Percentiles rank a stretch among this genome's conserved stretches.
Evolutionary conservation across 2,888 invertebrate genomes (phyloP).

Genomic region (Dicyrtoma fusca): DNA sequence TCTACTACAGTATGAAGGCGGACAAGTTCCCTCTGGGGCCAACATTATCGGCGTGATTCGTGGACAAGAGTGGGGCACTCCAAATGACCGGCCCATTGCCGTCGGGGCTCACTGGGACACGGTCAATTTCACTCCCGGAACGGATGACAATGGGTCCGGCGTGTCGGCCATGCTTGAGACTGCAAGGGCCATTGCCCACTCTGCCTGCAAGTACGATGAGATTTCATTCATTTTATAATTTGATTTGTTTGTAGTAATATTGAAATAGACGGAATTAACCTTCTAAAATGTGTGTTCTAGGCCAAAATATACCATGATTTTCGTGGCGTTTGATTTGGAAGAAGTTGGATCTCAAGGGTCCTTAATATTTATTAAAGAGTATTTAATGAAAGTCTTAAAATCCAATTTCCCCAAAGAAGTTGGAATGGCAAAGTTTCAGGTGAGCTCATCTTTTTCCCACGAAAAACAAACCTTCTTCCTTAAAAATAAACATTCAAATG

Average conservation of each 20-base stretch:
- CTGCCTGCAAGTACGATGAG: constrained; percentile 51
- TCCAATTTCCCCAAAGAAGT: constrained; percentile 46
- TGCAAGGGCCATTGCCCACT: constrained; percentile 57
- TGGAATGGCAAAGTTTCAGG: constrained; percentile 50
- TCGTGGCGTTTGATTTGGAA: constrained; percentile 60
- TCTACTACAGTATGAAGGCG: constrained; percentile 47
- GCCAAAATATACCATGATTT: constrained; percentile 58
- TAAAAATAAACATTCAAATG: background rate
- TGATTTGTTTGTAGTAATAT: background rate
- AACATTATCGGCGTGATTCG: constrained; percentile 59
- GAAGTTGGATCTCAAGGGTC: constrained; percentile 59
- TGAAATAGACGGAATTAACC: too few relatives aligned
- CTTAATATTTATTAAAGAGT: constrained; percentile 58
- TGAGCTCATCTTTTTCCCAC: too few relatives aligned
- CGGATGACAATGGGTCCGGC: constrained; percentile 60
- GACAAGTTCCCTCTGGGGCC: constrained; percentile 54
- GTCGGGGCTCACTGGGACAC: constrained; percentile 60
- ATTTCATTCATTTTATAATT: background rate
- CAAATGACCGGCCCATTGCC: constrained; percentile 58
- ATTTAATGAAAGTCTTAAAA: constrained; percentile 56
- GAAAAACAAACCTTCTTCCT: too few relatives aligned
- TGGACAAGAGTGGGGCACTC: constrained; percentile 58
- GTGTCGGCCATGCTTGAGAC: constrained; percentile 59
- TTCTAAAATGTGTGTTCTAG: constrained; percentile 37
- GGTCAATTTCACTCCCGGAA: constrained; percentile 56